A percentile compares a stretch with the other conserved stretches of the same genome.
Evolutionary conservation across 92 coral and sea anemone genomes (phyloP).

Genomic region (Anthopleura xanthogrammica): DNA sequence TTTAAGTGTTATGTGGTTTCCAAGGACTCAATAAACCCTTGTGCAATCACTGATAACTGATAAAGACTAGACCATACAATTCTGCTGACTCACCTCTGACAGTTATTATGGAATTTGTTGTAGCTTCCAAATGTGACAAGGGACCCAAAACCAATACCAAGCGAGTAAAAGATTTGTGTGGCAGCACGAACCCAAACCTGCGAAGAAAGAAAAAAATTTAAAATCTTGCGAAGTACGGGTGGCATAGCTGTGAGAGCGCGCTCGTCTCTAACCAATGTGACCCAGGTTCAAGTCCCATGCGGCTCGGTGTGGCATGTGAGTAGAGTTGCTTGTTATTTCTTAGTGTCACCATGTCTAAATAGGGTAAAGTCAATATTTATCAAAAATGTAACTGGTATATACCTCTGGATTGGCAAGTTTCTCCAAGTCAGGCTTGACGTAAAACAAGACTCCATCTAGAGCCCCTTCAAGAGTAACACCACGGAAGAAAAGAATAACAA

Average conservation of each 20-base stretch:
- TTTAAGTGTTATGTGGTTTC: no score
- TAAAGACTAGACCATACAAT: no score
- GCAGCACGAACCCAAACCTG: conserved; percentile 98
- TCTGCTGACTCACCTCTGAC: conserved; percentile 39
- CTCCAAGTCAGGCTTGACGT: conserved; percentile 68
- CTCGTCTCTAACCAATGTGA: not conserved
- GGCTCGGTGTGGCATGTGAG: no score
- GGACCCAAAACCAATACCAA: conserved; percentile 93
- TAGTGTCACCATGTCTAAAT: no score
- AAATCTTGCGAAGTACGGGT: no score
- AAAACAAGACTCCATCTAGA: conserved; percentile 67
- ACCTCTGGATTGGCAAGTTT: conserved; percentile 67
- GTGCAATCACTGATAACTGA: no score
- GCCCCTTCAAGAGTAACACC: conserved; percentile 97
- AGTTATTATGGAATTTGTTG: conserved; percentile 85
- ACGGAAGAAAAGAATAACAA: conserved; percentile 91
- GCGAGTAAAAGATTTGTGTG: conserved; percentile 91
- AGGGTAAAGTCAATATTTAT: no score
- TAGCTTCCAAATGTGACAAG: conserved; percentile 92
- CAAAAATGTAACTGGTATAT: not conserved
- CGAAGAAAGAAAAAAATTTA: not conserved
- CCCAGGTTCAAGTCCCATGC: no score
- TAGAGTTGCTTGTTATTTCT: not conserved
- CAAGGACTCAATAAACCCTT: no score
- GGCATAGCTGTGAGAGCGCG: no score